A percentile compares a stretch with the other conserved stretches of the same genome.
phyloP scores from a whole-genome alignment of 2,888 invertebrate genomes.

The Papilio elwesi region DNA sequence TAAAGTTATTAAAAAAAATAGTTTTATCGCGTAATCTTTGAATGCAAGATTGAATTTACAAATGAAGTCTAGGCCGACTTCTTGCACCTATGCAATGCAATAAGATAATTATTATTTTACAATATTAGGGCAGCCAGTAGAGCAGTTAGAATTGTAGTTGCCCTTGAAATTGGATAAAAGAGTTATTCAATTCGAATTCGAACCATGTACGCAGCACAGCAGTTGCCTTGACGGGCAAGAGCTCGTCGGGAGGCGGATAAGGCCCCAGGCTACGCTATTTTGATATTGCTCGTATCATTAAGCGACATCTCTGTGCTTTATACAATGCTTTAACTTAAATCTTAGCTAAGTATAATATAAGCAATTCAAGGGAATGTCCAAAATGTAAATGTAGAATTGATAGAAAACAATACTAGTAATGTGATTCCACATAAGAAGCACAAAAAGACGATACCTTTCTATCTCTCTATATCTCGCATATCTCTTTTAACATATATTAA shows the following conservation, averaged over 20 bases:
- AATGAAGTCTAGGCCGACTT: too few species aligned
- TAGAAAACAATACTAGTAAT: not conserved
- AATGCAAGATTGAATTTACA: too few species aligned
- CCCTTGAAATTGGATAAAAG: conserved; percentile 31
- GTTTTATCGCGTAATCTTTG: not conserved
- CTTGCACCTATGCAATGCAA: too few species aligned
- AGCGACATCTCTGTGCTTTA: conserved; percentile 11
- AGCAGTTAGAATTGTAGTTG: not conserved
- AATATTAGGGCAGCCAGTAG: not conserved
- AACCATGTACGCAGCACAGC: conserved; percentile 8
- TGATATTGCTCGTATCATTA: conserved; percentile 8
- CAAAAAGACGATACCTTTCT: too few species aligned
- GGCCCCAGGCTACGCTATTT: not conserved
- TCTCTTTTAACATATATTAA: too few species aligned
- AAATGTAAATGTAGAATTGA: too few species aligned
- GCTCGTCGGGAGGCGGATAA: conserved; percentile 22
- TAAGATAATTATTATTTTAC: not conserved
- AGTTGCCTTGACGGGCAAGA: conserved; percentile 4
- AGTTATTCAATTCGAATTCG: conserved; percentile 6
- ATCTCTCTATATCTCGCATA: too few species aligned
- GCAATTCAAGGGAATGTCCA: not conserved
- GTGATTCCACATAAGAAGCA: too few species aligned
- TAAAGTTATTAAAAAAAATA: too few species aligned
- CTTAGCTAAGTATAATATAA: not conserved
- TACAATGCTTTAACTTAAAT: not conserved